Percentiles rank a stretch among this genome's conserved stretches.
phyloP scores from a whole-genome alignment of 2,113 vertebrate species.

The Oreocharis arfaki region DNA sequence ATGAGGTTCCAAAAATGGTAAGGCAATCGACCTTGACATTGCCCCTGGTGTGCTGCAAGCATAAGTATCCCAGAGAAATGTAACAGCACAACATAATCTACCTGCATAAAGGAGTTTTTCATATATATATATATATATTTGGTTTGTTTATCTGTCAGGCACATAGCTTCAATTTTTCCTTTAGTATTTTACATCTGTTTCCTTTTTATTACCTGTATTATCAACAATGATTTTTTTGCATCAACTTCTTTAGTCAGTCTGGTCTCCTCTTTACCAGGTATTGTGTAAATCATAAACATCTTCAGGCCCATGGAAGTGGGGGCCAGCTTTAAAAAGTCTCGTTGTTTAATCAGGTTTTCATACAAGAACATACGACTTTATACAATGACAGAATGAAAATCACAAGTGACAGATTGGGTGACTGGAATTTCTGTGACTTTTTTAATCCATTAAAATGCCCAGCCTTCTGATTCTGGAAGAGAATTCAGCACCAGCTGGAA shows the following conservation, averaged over 20 bases:
- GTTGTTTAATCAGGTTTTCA: not conserved
- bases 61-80: not conserved
- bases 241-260: not conserved
- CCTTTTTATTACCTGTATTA: not conserved
- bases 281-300: not conserved
- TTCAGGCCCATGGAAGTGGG: not conserved
- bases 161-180: not conserved
- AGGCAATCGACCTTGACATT: not conserved
- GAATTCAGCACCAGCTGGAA: constrained; percentile 21
- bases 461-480: not conserved
- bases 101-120: not conserved
- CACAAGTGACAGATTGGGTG: not conserved
- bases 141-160: not conserved
- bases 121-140: not conserved
- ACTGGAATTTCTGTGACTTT: not conserved
- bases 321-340: not conserved
- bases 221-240: fast-evolving
- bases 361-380: not conserved
- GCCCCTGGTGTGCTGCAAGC: not conserved
- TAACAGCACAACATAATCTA: not conserved
- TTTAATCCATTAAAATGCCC: not conserved
- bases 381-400: not conserved
- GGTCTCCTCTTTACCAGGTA: not conserved
- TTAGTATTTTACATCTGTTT: not conserved
- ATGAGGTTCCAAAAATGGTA: not conserved